Percentiles rank a stretch among this genome's conserved stretches.
phyloP scores from a whole-genome alignment of 2,888 invertebrate genomes.

The Frankliniella fusca region DNA sequence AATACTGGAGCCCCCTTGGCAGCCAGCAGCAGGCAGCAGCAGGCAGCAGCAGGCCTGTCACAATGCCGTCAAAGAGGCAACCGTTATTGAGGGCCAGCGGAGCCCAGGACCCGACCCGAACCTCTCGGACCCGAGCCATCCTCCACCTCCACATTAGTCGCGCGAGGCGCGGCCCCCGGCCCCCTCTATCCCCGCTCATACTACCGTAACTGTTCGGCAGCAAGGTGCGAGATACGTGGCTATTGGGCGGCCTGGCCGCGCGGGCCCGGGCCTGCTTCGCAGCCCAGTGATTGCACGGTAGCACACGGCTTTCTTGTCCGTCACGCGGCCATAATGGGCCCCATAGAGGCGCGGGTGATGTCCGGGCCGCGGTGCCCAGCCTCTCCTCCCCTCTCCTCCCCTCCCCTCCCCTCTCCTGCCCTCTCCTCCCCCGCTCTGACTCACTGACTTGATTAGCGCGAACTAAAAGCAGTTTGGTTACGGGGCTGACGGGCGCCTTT shows the following conservation, averaged over 20 bases:
- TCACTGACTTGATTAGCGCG: neutral
- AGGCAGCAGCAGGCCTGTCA: too few species aligned
- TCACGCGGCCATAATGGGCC: neutral
- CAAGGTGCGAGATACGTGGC: too few species aligned
- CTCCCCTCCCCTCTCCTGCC: too few species aligned
- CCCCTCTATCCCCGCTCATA: too few species aligned
- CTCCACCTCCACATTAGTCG: neutral
- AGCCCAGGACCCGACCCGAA: too few species aligned
- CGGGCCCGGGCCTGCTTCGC: too few species aligned
- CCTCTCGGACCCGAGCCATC: neutral
- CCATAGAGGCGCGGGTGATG: neutral
- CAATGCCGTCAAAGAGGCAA: slow-evolving; percentile 18
- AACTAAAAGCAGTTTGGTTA: neutral
- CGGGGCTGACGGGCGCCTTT: too few species aligned
- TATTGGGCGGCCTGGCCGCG: too few species aligned
- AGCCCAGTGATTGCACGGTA: slow-evolving; percentile 8
- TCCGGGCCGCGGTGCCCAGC: too few species aligned
- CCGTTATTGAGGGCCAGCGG: neutral
- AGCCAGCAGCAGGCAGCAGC: neutral
- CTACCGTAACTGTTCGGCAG: too few species aligned
- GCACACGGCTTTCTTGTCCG: slow-evolving; percentile 7
- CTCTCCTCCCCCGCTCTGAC: neutral
- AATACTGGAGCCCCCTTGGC: neutral
- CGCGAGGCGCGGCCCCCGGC: too few species aligned
- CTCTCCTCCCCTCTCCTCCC: too few species aligned